Conservation (phyloP, 2,113 vertebrate species). For the Coreoperca whiteheadi region DNA sequence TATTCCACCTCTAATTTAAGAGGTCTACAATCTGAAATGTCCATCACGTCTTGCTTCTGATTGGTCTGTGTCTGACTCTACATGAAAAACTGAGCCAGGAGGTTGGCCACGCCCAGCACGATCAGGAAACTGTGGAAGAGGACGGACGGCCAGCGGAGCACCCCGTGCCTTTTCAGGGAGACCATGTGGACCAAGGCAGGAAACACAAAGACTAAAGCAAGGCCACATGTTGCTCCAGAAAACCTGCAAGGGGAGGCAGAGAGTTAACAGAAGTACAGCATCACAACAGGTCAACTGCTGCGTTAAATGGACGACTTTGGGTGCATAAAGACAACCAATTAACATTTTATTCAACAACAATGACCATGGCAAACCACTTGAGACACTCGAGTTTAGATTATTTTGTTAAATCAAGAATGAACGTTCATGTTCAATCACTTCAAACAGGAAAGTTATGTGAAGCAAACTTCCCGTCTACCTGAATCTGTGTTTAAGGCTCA, state of each 20-base stretch:
- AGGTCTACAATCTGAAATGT: not conserved
- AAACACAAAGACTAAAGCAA: conserved; percentile 95
- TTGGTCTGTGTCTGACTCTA: conserved; percentile 69
- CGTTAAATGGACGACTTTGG: not conserved
- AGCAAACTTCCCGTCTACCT: too few relatives aligned
- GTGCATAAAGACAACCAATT: too few relatives aligned
- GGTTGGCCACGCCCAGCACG: conserved; percentile 90
- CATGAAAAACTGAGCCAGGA: conserved; percentile 94
- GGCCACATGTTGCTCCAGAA: conserved; percentile 93
- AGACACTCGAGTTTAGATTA: not conserved
- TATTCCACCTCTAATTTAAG: not conserved
- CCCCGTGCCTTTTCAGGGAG: conserved; percentile 82
- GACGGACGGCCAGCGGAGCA: conserved; percentile 87
- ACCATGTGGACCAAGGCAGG: conserved; percentile 92
- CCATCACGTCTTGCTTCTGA: not conserved
- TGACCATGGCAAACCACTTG: not conserved
- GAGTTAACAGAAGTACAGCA: not conserved
- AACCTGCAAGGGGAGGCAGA: conserved; percentile 84
- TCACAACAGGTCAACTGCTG: not conserved
- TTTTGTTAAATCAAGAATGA: too few relatives aligned
- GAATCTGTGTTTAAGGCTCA: too few relatives aligned
- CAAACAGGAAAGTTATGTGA: too few relatives aligned
- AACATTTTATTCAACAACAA: not conserved
- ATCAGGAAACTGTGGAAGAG: conserved; percentile 90
- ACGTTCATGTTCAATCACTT: too few relatives aligned